Evolutionary conservation across 2,797 vertebrate genomes (phyloP), one percentile per base, ranked within the genome.

Genomic region (Enteromius radiatus): DNA sequence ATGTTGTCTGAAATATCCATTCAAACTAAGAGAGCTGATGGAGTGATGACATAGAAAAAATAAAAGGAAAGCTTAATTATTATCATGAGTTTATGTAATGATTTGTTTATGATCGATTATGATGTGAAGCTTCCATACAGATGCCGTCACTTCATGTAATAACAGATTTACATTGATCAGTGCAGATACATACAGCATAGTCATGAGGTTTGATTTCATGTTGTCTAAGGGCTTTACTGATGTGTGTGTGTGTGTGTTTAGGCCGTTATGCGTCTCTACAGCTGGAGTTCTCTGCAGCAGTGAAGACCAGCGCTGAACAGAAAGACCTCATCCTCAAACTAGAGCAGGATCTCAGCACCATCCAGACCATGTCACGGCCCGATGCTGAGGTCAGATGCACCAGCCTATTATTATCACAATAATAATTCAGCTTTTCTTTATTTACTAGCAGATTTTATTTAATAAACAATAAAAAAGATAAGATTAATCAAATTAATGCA

Each of bases 341-440:
- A 93, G 98, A 99, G 90, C 96, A 97, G 0, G 98, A 99, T 92
- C 95, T 99, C 75, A 97, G 96, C 95, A 98, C 96, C 90, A 91
- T 99, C 86, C 97, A 97, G 88, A 89, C 94, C 81, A 92, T 97
- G 93, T 90, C 89, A 0, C 96, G 98, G 11, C 97, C 97, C 0
- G 96, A 97, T 0, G 96, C 97, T 0, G 98, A 99, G 95, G 96
- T 96, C 26, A 71, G 38, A 23, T 56, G 31, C 38, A 5, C 9
- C 14, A 19, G 15, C 5, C 1, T 6, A 6, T 49, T 2, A 43
- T 43, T 12, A 14, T 43, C 41, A 1, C 41, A 12, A 52, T 56
- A 23, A 61, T 63, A 15, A 28, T 17, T 61, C 26, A 28, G 23
- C 56, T 15, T 28, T 28, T 5, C 23, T 12, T 61, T 61, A 61